Percentiles rank a stretch among this genome's conserved stretches.
Conservation (phyloP, 2,888 invertebrate genomes). For the Therioaphis trifolii region DNA sequence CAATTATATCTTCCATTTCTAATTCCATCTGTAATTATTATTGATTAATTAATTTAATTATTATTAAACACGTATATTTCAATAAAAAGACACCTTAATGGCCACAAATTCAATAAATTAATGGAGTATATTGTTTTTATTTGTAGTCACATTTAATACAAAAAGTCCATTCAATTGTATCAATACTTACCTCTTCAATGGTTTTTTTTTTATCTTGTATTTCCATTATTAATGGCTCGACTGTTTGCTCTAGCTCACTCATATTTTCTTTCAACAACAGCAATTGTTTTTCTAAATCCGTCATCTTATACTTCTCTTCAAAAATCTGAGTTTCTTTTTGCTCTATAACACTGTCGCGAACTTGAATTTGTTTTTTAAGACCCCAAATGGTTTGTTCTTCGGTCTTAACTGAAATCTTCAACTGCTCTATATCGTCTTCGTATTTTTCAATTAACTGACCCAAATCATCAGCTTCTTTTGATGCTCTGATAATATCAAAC, state of each 20-base stretch:
- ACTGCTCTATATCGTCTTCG: conserved; percentile 58
- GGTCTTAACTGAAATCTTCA: conserved; percentile 48
- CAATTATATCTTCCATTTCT: conserved; percentile 51
- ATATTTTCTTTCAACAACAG: conserved; percentile 47
- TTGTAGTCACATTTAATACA: no score
- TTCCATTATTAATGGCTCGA: conserved; percentile 44
- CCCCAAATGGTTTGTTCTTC: conserved; percentile 33
- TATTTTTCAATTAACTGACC: conserved; percentile 43
- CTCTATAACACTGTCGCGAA: conserved; percentile 41
- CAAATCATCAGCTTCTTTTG: conserved; percentile 52
- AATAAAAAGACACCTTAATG: no score
- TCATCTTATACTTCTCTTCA: conserved; percentile 50
- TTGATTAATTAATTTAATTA: no score
- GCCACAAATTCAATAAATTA: no score
- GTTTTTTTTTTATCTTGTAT: conserved; percentile 53
- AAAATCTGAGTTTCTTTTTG: conserved; percentile 56
- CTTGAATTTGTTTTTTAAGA: conserved; percentile 44
- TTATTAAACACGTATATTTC: no score
- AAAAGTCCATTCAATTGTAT: no score
- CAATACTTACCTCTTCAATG: conserved; percentile 42
- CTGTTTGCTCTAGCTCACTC: conserved; percentile 28
- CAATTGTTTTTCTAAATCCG: conserved; percentile 60
- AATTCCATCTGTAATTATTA: conserved; percentile 57
- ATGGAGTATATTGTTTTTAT: neutral
- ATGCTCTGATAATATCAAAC: conserved; percentile 18